Base-by-base conservation (phyloP, 2,113 vertebrate species). In the Chitala chitala region DNA sequence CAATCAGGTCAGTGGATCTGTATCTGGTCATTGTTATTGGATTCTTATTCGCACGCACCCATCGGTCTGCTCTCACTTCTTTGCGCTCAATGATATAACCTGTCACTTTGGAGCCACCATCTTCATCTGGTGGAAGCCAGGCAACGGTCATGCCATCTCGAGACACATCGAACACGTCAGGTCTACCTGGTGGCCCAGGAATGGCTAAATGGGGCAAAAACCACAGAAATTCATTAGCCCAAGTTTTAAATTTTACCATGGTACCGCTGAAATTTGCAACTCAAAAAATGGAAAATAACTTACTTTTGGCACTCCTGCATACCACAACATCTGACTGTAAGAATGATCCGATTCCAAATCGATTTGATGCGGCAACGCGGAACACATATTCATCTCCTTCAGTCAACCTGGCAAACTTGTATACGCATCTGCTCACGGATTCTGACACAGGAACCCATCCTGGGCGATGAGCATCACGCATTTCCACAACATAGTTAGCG, bases 81-180 rank as follows among this genome's bases (percentile, higher is more conserved):
- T 98, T 99, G 75, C 96, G 96, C 79, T 99, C 97, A 78, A 99
- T 91, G 72, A 99, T 94, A 54, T 99, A 99, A 69, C 97, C 97
- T 66, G 94, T 91, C 75, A 99, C 91, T 75, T 94, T 93, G 73
- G 96, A 93, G 77, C 95, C 95, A 70, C 97, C 97, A 0, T 98
- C 96, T 61, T 98, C 96, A 78, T 94, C 95, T 77, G 97, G 97
- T 73, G 91, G 90, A 70, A 94, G 91, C 97, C 97, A 99, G 46
- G 94, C 96, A 77, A 98, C 85, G 5, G 97, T 99, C 96, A 99
- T 98, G 66, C 97, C 95, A 72, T 99, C 97, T 76, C 96, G 94
- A 74, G 95, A 98, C 53, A 92, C 80, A 78, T 99, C 97, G 79
- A 98, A 95, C 70, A 95, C 82, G 69, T 93, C 89, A 64, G 95